Conservation (phyloP, 1,140 invertebrate species). For the Galendromus occidentalis region DNA sequence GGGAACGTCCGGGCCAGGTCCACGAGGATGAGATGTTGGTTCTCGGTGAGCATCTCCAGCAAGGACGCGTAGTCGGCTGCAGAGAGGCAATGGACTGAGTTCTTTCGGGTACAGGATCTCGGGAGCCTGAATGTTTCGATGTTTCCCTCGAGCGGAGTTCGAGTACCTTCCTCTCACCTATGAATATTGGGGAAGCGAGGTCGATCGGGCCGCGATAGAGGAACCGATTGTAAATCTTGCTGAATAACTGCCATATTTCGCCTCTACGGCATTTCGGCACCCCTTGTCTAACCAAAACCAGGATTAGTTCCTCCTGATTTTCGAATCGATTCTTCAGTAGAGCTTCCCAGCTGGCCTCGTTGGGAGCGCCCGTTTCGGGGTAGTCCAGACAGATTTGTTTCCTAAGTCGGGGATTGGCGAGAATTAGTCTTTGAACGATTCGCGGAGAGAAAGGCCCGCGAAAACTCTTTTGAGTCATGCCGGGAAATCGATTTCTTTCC, state of each 20-base stretch:
- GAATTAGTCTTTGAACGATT: not conserved
- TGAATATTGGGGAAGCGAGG: not conserved
- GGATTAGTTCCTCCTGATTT: not conserved
- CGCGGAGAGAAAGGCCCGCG: not conserved
- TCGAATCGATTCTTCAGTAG: constrained; percentile 1
- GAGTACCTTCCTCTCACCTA: not conserved
- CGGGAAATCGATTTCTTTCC: no score
- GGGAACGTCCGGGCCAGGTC: constrained; percentile 87
- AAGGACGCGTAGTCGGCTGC: not conserved
- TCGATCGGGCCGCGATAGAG: not conserved
- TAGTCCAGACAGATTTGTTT: constrained; percentile 4
- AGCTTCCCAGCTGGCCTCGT: not conserved
- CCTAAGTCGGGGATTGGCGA: not conserved
- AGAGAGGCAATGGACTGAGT: not conserved
- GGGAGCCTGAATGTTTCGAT: not conserved
- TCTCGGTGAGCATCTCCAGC: constrained; percentile 45
- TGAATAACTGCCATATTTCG: constrained; percentile 70
- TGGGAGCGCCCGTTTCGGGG: not conserved
- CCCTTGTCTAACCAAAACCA: constrained; percentile 34
- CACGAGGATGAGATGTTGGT: constrained; percentile 83
- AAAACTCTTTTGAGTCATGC: not conserved
- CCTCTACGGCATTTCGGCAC: constrained; percentile 65
- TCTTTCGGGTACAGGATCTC: not conserved
- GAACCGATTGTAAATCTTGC: constrained; percentile 3
- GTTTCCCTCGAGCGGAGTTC: not conserved